A percentile compares a stretch with the other conserved stretches of the same genome.
phyloP scores from a whole-genome alignment of 2,113 vertebrate genomes.

The Laticauda laticaudata region DNA sequence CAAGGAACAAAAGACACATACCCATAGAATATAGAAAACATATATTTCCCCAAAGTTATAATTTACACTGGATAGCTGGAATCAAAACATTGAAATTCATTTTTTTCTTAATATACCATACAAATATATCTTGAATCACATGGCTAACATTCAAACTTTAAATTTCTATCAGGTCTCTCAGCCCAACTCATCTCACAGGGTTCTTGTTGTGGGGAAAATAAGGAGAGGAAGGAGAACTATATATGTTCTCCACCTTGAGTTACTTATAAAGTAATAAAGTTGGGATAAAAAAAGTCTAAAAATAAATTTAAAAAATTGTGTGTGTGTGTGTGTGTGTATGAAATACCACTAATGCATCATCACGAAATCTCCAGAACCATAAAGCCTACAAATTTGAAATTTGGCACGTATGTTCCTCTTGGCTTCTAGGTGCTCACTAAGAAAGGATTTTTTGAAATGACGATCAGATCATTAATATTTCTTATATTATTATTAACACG shows the following conservation, averaged over 20 bases:
- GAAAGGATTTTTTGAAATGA: too few relatives aligned
- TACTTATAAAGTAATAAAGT: neutral
- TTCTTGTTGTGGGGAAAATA: neutral
- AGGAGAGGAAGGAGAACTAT: neutral
- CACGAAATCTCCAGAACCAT: too few relatives aligned
- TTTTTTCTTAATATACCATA: slow-evolving; percentile 37
- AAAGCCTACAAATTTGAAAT: too few relatives aligned
- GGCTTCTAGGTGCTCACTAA: too few relatives aligned
- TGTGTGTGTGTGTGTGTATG: too few relatives aligned
- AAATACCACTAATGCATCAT: too few relatives aligned
- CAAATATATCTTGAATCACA: slow-evolving; percentile 42
- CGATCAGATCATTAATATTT: too few relatives aligned
- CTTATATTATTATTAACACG: too few relatives aligned
- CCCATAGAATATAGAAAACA: slow-evolving; percentile 6
- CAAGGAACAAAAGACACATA: slow-evolving; percentile 27
- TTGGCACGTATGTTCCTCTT: too few relatives aligned
- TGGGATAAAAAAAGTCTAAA: neutral
- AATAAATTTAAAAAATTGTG: neutral
- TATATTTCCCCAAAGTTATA: slow-evolving; percentile 42
- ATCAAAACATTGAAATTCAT: slow-evolving; percentile 51
- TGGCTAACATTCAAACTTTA: slow-evolving; percentile 51
- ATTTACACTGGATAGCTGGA: slow-evolving; percentile 33
- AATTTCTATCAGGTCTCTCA: neutral
- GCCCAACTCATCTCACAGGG: neutral
- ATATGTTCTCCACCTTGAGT: neutral